Conservation (phyloP, 35 echinoderm and acorn worm species). For the Stichopus chloronotus region DNA sequence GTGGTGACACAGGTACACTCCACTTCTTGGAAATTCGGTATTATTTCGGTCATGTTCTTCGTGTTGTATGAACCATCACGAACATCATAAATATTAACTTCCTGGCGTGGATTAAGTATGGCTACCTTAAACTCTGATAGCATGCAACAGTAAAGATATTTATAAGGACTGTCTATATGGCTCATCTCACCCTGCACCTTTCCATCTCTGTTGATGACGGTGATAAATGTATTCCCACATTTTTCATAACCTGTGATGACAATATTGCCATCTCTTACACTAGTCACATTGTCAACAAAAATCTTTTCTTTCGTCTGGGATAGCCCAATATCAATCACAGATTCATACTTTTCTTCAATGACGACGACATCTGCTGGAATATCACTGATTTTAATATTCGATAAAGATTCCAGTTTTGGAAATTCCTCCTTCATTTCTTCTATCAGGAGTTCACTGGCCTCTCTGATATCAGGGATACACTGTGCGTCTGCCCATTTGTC, state of each 20-base stretch:
- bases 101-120: not conserved
- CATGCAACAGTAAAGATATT: not conserved
- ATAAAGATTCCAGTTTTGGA: constrained; percentile 1
- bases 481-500: constrained; percentile 13
- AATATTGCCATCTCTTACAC: not conserved
- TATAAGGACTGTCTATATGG: not conserved
- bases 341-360: not conserved
- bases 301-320: not conserved
- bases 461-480: constrained; percentile 21
- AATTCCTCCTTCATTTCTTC: constrained; percentile 45
- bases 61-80: constrained; percentile 10
- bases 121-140: not conserved
- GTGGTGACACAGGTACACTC: not conserved
- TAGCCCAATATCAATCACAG: not conserved
- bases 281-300: not conserved
- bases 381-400: not conserved
- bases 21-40: not conserved
- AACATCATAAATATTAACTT: constrained; percentile 3
- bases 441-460: constrained; percentile 14
- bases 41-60: not conserved
- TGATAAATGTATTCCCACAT: not conserved
- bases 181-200: not conserved
- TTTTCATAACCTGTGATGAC: not conserved
- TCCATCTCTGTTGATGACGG: not conserved
- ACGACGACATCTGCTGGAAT: not conserved